Percentiles rank a stretch among this genome's conserved stretches.
Conservation (phyloP, 2,113 vertebrate species). For the Tonatia bakeri region DNA sequence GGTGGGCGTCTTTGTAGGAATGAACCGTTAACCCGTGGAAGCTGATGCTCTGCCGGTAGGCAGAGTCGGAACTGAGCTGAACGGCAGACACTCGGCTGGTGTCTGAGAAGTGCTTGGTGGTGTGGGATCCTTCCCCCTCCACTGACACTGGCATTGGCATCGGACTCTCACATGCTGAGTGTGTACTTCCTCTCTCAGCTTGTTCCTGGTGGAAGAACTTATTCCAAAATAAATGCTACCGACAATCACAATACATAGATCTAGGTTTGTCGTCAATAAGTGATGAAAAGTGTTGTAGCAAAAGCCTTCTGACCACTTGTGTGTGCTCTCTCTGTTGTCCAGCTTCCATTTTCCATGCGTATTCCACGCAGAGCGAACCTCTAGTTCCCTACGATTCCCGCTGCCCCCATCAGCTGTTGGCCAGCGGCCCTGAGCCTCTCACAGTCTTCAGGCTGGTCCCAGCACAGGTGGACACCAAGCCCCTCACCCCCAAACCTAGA, state of each 20-base stretch:
- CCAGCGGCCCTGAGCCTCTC: not conserved
- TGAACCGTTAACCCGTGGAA: not conserved
- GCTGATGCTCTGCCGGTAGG: not conserved
- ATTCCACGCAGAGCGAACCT: not conserved
- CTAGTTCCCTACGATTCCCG: rapidly evolving
- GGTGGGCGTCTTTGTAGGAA: not conserved
- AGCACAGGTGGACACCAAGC: rapidly evolving
- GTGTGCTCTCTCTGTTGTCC: not conserved
- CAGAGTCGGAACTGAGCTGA: not conserved
- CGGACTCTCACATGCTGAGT: not conserved
- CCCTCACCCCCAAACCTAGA: no score
- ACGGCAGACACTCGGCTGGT: not conserved
- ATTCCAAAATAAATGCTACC: not conserved
- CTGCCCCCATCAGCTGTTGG: not conserved
- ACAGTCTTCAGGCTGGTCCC: no score
- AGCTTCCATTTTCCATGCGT: rapidly evolving
- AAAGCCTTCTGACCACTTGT: not conserved
- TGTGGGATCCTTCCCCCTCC: not conserved
- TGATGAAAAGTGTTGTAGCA: not conserved
- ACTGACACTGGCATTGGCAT: rapidly evolving
- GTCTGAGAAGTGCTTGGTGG: not conserved
- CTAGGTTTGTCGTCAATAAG: not conserved
- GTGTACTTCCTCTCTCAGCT: not conserved
- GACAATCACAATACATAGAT: not conserved
- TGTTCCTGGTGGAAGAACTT: not conserved